A percentile compares a stretch with the other conserved stretches of the same genome.
These are phyloP conservation scores for Dione juno DNA, from an alignment of 2,888 invertebrate species.

Conservation along the genomic window DNA sequence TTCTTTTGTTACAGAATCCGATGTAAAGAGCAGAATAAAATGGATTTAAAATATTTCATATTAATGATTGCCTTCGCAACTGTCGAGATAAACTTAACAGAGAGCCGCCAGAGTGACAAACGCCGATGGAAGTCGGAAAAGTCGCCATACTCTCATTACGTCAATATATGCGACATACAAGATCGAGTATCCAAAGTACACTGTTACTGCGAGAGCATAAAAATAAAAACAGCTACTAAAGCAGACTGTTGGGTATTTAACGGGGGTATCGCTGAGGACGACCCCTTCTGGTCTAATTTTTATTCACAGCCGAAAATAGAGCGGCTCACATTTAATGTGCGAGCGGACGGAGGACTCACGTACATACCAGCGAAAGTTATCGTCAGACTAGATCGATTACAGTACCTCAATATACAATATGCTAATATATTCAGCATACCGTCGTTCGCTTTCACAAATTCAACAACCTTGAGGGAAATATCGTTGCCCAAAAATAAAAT, in stretches of 20 bases:
- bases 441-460: constrained; percentile 89
- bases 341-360: constrained; percentile 86
- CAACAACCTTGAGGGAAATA: constrained; percentile 87
- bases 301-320: constrained; percentile 88
- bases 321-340: constrained; percentile 87
- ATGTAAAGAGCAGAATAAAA: constrained; percentile 67
- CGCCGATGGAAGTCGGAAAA: constrained; percentile 77
- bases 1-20: constrained; percentile 73
- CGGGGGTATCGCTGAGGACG: constrained; percentile 86
- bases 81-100: constrained; percentile 77
- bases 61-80: constrained; percentile 78
- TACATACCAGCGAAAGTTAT: constrained; percentile 89
- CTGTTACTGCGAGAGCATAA: constrained; percentile 86
- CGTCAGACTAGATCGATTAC: constrained; percentile 86
- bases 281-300: constrained; percentile 90
- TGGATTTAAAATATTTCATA: constrained; percentile 78
- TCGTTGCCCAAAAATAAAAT: constrained; percentile 89
- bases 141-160: constrained; percentile 70
- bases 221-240: constrained; percentile 84
- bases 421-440: constrained; percentile 88
- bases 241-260: constrained; percentile 91
- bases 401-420: constrained; percentile 87
- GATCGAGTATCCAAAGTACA: constrained; percentile 83
- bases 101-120: constrained; percentile 77
- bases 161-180: constrained; percentile 84